Percentiles rank a stretch among this genome's conserved stretches.
Evolutionary conservation across 2,888 invertebrate species (phyloP).

Genomic region (Petrolisthes cinctipes): DNA sequence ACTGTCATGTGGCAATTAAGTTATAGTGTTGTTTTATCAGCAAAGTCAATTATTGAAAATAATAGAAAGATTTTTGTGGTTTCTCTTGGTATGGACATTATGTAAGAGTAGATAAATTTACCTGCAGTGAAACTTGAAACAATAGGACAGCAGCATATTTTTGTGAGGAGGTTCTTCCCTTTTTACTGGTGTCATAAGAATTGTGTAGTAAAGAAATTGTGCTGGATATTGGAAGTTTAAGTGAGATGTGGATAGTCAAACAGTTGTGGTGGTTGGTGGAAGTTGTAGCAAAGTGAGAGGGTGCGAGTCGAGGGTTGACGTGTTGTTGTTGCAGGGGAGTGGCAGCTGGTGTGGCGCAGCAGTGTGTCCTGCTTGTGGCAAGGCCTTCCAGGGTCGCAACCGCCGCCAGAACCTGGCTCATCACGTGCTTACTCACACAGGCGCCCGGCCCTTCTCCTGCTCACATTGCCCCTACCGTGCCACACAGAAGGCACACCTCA

Average conservation of each 20-base stretch:
- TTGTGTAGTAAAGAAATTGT: no score
- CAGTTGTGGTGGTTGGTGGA: background rate
- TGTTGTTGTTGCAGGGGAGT: conserved; percentile 58
- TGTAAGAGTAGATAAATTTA: no score
- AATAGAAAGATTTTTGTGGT: no score
- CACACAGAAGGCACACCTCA: conserved; percentile 56
- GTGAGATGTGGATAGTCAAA: conserved; percentile 16
- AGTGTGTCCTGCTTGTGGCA: conserved; percentile 54
- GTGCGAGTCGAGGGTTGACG: conserved; percentile 49
- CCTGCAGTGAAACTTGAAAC: no score
- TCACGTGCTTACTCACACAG: conserved; percentile 47
- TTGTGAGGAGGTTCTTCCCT: no score
- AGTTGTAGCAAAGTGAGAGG: conserved; percentile 14
- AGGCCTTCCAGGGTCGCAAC: conserved; percentile 57
- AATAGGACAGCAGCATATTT: no score
- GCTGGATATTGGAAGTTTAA: no score
- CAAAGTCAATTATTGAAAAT: no score
- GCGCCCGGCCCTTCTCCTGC: conserved; percentile 49
- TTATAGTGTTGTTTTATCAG: no score
- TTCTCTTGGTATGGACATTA: no score
- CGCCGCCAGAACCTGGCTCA: conserved; percentile 58
- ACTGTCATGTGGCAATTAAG: no score
- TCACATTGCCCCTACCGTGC: conserved; percentile 52
- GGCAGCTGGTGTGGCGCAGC: conserved; percentile 48
- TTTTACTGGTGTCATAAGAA: no score